Evolutionary conservation across 2,113 vertebrate species (phyloP).

Genomic region (Gavia stellata): DNA sequence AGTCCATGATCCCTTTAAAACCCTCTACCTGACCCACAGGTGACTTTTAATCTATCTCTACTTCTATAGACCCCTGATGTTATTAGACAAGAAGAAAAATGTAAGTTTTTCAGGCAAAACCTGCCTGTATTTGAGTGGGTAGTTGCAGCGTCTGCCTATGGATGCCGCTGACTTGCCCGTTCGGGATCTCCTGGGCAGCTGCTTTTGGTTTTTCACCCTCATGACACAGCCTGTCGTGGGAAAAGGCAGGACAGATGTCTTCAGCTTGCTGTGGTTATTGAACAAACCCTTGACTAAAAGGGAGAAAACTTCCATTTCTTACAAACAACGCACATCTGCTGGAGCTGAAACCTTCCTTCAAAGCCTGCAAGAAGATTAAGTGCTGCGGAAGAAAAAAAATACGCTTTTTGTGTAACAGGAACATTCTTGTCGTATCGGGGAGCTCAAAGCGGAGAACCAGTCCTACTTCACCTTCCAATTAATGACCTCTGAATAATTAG

Average conservation of each 20-base stretch:
- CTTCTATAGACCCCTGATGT: neutral
- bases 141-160: neutral
- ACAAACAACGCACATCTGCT: neutral
- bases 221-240: neutral
- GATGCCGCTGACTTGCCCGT: neutral
- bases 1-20: neutral
- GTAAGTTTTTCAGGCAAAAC: neutral
- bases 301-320: neutral
- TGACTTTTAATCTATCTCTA: neutral
- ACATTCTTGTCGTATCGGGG: neutral
- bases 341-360: neutral
- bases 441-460: neutral
- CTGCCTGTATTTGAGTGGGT: neutral
- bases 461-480: neutral
- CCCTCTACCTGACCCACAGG: neutral
- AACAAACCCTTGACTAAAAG: neutral
- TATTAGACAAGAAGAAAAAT: neutral
- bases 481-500: slow-evolving; percentile 9
- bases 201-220: neutral
- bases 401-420: neutral
- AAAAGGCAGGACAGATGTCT: neutral
- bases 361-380: neutral
- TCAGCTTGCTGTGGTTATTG: neutral
- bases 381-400: neutral
- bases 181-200: neutral